Evolutionary conservation across 2,113 vertebrate genomes (phyloP).

Genomic region (Rattus norvegicus): DNA sequence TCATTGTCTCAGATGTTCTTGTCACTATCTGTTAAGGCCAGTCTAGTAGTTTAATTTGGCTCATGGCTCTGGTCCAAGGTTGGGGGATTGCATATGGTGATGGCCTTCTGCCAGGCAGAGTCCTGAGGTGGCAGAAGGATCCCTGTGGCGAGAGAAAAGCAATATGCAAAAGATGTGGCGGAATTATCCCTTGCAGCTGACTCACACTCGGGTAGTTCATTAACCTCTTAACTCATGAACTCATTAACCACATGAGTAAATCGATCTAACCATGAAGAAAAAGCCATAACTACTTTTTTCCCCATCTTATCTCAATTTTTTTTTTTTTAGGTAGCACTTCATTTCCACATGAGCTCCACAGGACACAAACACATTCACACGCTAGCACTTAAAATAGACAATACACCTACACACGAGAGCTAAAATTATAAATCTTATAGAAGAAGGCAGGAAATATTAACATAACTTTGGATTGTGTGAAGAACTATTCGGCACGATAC

Average conservation of each 20-base stretch:
- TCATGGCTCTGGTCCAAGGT: background rate
- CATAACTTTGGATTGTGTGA: background rate
- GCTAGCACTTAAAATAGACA: background rate
- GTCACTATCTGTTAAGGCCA: background rate
- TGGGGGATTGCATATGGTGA: background rate
- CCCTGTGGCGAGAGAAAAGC: too few species aligned
- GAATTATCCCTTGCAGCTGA: background rate
- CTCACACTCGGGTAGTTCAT: background rate
- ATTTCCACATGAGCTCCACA: background rate
- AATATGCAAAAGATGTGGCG: too few species aligned
- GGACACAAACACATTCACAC: background rate
- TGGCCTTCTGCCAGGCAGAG: background rate
- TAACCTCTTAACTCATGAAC: background rate
- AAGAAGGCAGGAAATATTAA: background rate
- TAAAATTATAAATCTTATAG: slow-evolving; percentile 31
- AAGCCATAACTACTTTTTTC: background rate
- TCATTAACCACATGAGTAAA: background rate
- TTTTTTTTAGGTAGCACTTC: background rate
- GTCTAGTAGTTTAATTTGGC: background rate
- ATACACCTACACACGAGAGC: background rate
- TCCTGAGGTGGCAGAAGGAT: background rate
- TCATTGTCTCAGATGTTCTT: background rate
- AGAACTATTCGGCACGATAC: background rate
- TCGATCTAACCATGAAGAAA: background rate
- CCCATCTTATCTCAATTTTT: background rate